Conservation (phyloP, 2,797 vertebrate genomes). For the Myiotriccus ornatus region DNA sequence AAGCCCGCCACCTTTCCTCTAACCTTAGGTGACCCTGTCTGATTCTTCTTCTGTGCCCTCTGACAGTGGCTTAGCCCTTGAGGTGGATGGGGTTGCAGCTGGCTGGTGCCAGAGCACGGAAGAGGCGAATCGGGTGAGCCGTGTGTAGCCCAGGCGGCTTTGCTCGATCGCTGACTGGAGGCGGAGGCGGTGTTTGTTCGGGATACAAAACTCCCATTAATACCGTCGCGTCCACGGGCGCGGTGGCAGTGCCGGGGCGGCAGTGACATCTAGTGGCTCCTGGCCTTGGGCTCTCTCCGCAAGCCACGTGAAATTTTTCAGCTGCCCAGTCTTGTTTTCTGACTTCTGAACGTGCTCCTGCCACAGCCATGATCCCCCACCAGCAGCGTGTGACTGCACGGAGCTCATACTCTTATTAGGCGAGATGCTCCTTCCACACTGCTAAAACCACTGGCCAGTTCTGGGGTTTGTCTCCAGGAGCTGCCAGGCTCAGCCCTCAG, state of each 20-base stretch:
- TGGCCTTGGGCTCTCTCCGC: neutral
- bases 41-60: neutral
- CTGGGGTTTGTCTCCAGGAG: neutral
- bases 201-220: neutral
- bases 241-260: constrained; percentile 24
- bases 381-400: neutral
- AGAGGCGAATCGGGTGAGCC: fast-evolving
- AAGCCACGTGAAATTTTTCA: neutral
- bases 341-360: neutral
- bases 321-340: neutral
- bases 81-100: too few relatives aligned
- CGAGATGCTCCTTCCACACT: fast-evolving
- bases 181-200: neutral
- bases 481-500: neutral
- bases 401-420: neutral
- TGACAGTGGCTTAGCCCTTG: neutral
- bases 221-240: neutral
- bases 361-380: fast-evolving
- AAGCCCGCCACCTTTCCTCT: neutral
- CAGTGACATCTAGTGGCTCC: constrained; percentile 76
- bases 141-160: neutral
- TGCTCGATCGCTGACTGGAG: neutral
- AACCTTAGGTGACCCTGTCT: fast-evolving
- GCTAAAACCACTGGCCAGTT: neutral
- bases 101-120: neutral